Percentiles rank a stretch among this genome's conserved stretches.
Conservation (phyloP, 2,113 vertebrate genomes). For the Plestiodon gilberti region DNA sequence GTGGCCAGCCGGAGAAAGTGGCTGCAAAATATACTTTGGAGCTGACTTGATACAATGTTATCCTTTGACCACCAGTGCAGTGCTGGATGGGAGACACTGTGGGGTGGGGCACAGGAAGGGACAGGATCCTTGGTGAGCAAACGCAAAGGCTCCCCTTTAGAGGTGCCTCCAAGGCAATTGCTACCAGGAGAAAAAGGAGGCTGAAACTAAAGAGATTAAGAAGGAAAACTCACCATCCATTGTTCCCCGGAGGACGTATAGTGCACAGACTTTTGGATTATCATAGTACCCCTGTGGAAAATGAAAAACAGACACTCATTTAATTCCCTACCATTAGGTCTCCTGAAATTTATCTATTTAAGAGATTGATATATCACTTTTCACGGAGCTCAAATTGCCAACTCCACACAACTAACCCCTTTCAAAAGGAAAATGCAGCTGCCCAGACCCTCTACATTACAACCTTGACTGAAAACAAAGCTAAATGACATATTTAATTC, state of each 20-base stretch:
- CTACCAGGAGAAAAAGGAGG: slow-evolving; percentile 40
- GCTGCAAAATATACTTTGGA: neutral
- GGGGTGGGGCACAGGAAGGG: neutral
- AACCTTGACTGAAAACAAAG: neutral
- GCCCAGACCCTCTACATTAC: too few species aligned
- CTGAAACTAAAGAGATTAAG: slow-evolving; percentile 25
- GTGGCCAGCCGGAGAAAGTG: neutral
- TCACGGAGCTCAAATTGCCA: neutral
- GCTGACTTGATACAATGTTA: neutral
- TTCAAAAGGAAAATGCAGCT: too few species aligned
- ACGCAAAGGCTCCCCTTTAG: too few species aligned
- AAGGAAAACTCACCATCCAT: slow-evolving; percentile 85
- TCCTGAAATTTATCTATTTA: neutral
- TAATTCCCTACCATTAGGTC: neutral
- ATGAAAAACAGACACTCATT: slow-evolving; percentile 32
- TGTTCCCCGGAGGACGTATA: slow-evolving; percentile 95
- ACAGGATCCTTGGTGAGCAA: neutral
- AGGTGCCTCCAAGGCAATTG: slow-evolving; percentile 11
- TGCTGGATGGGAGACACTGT: neutral
- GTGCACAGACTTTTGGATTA: slow-evolving; percentile 97
- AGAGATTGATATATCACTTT: too few species aligned
- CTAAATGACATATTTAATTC: too few species aligned
- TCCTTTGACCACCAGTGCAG: neutral
- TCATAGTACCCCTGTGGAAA: slow-evolving; percentile 94
- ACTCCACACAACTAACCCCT: too few species aligned